A percentile compares a stretch with the other conserved stretches of the same genome.
These are phyloP conservation scores for Setophaga kirtlandii DNA, from an alignment of 2,113 vertebrate genomes.

Conservation along the genomic window DNA sequence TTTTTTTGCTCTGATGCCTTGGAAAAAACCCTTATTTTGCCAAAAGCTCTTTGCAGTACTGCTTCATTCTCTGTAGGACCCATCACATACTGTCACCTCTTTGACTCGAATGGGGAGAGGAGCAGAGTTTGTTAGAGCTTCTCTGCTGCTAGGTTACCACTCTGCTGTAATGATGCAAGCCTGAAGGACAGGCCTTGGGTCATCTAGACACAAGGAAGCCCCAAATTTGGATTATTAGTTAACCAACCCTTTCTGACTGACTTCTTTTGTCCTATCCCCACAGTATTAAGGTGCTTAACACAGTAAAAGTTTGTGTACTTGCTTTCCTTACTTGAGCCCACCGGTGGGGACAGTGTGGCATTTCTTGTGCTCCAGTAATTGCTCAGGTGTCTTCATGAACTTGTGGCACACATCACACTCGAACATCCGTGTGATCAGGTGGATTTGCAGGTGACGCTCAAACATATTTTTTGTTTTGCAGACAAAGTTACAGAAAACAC, in stretches of 20 bases:
- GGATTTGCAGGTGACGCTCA: slow-evolving; percentile 97
- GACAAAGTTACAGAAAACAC: slow-evolving; percentile 99
- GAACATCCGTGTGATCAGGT: slow-evolving; percentile 98
- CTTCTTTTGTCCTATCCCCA: not conserved
- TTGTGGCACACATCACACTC: slow-evolving; percentile 99
- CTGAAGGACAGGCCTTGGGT: not conserved
- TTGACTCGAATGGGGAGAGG: not conserved
- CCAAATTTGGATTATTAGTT: not conserved
- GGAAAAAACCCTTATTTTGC: not conserved
- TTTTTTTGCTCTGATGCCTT: not conserved
- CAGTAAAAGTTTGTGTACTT: slow-evolving; percentile 94
- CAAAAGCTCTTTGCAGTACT: not conserved
- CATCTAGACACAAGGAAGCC: not conserved
- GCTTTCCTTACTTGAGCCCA: slow-evolving; percentile 99
- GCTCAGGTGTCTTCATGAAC: slow-evolving; percentile 99
- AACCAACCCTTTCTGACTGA: not conserved
- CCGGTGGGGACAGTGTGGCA: slow-evolving; percentile 98
- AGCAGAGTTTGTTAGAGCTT: not conserved
- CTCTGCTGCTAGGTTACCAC: not conserved
- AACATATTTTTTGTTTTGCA: slow-evolving; percentile 99
- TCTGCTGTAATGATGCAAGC: not conserved
- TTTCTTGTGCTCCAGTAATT: slow-evolving; percentile 99
- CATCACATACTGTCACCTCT: not conserved
- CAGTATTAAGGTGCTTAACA: slow-evolving; percentile 69
- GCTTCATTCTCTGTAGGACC: not conserved